Conservation (phyloP, 2,888 invertebrate species). For the Polia nebulosa region DNA sequence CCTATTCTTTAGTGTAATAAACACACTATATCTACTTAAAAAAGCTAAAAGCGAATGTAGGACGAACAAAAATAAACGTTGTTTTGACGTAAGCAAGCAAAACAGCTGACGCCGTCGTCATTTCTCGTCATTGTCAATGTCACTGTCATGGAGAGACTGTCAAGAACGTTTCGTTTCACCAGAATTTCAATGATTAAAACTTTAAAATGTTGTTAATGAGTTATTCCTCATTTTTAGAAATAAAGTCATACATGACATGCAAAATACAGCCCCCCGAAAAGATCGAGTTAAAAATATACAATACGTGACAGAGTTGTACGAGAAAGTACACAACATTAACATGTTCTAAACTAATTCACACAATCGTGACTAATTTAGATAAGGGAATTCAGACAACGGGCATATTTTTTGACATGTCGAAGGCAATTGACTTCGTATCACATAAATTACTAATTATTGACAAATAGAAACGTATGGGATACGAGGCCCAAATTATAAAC, state of each 20-base stretch:
- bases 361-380: too few relatives aligned
- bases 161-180: conserved; percentile 40
- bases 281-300: background rate
- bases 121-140: conserved; percentile 35
- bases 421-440: too few relatives aligned
- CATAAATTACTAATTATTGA: too few relatives aligned
- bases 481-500: too few relatives aligned
- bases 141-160: conserved; percentile 22
- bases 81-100: conserved; percentile 43
- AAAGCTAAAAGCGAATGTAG: conserved; percentile 46
- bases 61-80: conserved; percentile 54
- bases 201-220: background rate
- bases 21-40: conserved; percentile 20
- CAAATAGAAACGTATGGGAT: too few relatives aligned
- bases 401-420: too few relatives aligned
- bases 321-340: background rate
- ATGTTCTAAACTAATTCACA: too few relatives aligned
- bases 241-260: background rate
- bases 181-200: background rate
- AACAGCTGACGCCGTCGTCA: conserved; percentile 46
- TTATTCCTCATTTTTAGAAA: background rate
- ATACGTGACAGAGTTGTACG: background rate
- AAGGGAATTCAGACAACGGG: too few relatives aligned
- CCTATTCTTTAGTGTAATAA: conserved; percentile 13
- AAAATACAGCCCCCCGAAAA: too few relatives aligned